A percentile compares a stretch with the other conserved stretches of the same genome.
Conservation (phyloP, 2,888 invertebrate species). For the Dasypolia templi region DNA sequence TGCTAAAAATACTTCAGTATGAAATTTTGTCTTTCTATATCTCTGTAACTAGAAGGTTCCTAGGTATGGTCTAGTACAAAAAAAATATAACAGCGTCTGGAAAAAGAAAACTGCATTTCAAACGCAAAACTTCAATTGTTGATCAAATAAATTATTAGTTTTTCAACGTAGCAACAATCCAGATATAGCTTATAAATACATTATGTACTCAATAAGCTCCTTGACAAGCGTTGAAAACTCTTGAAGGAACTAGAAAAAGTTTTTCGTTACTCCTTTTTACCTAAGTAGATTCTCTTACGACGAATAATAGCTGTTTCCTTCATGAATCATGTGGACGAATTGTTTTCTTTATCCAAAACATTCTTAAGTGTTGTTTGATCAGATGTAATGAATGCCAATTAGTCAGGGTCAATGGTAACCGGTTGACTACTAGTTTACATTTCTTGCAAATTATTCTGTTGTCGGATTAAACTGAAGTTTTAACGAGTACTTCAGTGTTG, state of each 20-base stretch:
- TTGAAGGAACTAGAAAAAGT: background rate
- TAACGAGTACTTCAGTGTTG: too few relatives aligned
- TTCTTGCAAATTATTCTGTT: background rate
- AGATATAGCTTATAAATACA: too few relatives aligned
- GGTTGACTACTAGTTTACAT: background rate
- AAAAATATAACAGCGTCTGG: too few relatives aligned
- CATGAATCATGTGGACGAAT: background rate
- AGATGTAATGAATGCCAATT: constrained; percentile 4
- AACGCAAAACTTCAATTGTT: too few relatives aligned
- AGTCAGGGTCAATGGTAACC: background rate
- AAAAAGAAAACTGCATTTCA: too few relatives aligned
- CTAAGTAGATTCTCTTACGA: background rate
- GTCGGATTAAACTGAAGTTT: background rate
- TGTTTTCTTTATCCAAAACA: constrained; percentile 5
- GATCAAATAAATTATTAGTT: too few relatives aligned
- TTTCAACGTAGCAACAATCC: too few relatives aligned
- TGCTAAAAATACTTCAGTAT: too few relatives aligned
- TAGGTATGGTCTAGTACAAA: too few relatives aligned
- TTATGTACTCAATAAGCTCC: too few relatives aligned
- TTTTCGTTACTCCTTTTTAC: background rate
- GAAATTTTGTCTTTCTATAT: too few relatives aligned
- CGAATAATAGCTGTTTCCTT: background rate
- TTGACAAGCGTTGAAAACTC: background rate
- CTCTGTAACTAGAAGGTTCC: too few relatives aligned
- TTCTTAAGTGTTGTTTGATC: constrained; percentile 7